These are phyloP conservation scores for Pimpla rufipes DNA, from an alignment of 2,888 invertebrate genomes.

Conservation along the genomic window DNA sequence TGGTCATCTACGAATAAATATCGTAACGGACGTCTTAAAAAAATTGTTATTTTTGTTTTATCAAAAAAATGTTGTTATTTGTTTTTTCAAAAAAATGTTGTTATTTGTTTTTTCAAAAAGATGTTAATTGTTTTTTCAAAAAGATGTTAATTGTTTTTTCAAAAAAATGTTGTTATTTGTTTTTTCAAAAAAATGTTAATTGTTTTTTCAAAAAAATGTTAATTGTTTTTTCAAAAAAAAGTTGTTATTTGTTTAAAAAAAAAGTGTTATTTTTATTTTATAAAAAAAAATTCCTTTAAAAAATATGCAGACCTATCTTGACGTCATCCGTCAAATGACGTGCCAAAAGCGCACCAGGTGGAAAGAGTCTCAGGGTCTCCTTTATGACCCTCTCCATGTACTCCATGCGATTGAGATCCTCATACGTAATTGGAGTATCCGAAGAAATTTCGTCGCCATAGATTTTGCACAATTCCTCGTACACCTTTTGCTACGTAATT, in stretches of 20 bases:
- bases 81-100: not conserved
- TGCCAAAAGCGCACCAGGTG: slow-evolving; percentile 81
- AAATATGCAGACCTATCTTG: slow-evolving; percentile 13
- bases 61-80: not conserved
- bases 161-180: not conserved
- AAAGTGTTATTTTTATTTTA: too few species aligned
- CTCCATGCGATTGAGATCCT: slow-evolving; percentile 87
- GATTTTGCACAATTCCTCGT: slow-evolving; percentile 83
- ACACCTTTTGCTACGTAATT: slow-evolving; percentile 81
- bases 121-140: too few species aligned
- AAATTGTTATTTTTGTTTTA: not conserved
- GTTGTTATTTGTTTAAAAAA: too few species aligned
- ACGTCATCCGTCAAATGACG: slow-evolving; percentile 16
- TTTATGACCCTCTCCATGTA: slow-evolving; percentile 87
- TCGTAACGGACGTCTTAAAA: not conserved
- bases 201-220: too few species aligned
- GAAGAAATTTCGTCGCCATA: slow-evolving; percentile 56
- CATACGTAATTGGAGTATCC: slow-evolving; percentile 83
- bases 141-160: too few species aligned
- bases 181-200: too few species aligned
- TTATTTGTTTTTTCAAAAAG: not conserved
- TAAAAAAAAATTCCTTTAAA: too few species aligned
- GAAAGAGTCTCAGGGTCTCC: slow-evolving; percentile 87
- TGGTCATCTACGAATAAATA: slow-evolving; percentile 68
- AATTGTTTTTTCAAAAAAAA: too few species aligned